phyloP scores from a whole-genome alignment of 2,797 vertebrate species.

The Apogon talboti region DNA sequence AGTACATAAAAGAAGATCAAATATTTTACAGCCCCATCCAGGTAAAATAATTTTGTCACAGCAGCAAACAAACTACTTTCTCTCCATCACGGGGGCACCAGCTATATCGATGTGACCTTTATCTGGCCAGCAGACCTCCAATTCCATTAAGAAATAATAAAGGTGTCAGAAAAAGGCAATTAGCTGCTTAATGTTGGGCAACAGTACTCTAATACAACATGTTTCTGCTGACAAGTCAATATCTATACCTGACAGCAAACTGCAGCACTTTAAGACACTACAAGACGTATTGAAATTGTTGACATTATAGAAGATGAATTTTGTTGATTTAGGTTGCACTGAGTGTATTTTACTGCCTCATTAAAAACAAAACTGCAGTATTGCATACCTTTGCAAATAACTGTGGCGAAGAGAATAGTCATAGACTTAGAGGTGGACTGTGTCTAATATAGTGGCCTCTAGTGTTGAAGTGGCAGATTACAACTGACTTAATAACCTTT shows the following conservation, averaged over 20 bases:
- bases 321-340: slow-evolving; percentile 26
- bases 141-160: slow-evolving; percentile 81
- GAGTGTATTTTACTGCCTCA: slow-evolving; percentile 13
- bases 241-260: slow-evolving; percentile 50
- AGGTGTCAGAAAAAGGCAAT: slow-evolving; percentile 82
- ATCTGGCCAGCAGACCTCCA: slow-evolving; percentile 69
- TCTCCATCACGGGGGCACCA: slow-evolving; percentile 47
- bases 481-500: too few relatives aligned
- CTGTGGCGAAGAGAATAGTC: too few relatives aligned
- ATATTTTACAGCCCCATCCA: slow-evolving; percentile 26
- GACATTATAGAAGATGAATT: slow-evolving; percentile 31
- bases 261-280: slow-evolving; percentile 25
- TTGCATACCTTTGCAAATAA: too few relatives aligned
- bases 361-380: slow-evolving; percentile 6
- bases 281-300: slow-evolving; percentile 14
- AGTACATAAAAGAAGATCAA: slow-evolving; percentile 30
- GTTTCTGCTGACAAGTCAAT: slow-evolving; percentile 78
- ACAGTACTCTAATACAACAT: slow-evolving; percentile 71
- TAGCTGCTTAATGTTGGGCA: slow-evolving; percentile 82
- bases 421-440: too few relatives aligned
- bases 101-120: slow-evolving; percentile 74
- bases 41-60: slow-evolving; percentile 64
- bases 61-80: slow-evolving; percentile 51
- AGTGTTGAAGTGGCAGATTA: too few relatives aligned
- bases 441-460: too few relatives aligned